Conservation (phyloP, 2,797 vertebrate species). For the Rhynchonycteris naso region DNA sequence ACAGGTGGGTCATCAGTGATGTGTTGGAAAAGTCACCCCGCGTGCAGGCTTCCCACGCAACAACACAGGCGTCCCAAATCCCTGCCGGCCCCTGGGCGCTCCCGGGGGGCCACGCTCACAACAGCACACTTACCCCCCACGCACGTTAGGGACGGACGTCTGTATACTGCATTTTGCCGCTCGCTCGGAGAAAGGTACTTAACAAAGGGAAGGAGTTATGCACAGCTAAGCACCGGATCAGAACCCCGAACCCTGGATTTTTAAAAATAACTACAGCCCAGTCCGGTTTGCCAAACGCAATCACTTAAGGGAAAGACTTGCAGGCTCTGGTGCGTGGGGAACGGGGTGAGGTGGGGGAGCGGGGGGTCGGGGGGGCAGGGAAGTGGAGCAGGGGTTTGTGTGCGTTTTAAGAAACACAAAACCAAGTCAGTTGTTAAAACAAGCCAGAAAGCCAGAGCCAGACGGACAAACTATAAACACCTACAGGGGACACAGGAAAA, state of each 20-base stretch:
- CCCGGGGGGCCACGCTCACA: background rate
- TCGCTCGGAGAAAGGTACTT: constrained; percentile 55
- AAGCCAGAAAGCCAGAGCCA: background rate
- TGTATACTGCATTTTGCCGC: background rate
- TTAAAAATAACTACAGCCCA: constrained; percentile 70
- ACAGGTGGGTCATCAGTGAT: background rate
- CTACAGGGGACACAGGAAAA: background rate
- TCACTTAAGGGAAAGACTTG: background rate
- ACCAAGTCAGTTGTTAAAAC: background rate
- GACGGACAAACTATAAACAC: background rate
- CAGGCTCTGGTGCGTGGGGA: background rate
- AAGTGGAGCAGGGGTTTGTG: too few relatives aligned
- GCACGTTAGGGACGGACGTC: constrained; percentile 44
- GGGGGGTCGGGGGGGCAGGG: fast-evolving
- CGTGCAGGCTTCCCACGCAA: background rate
- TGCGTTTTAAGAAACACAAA: background rate
- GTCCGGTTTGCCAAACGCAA: constrained; percentile 62
- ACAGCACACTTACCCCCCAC: background rate
- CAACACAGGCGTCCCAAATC: too few relatives aligned
- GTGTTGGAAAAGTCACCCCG: background rate
- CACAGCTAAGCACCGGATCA: constrained; percentile 57
- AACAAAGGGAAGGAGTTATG: constrained; percentile 67
- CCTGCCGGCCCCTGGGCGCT: background rate
- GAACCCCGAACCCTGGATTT: constrained; percentile 65
- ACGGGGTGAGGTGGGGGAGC: fast-evolving